These are phyloP conservation scores for Sardinella longiceps DNA, from an alignment of 2,797 vertebrate genomes.

Conservation along the genomic window DNA sequence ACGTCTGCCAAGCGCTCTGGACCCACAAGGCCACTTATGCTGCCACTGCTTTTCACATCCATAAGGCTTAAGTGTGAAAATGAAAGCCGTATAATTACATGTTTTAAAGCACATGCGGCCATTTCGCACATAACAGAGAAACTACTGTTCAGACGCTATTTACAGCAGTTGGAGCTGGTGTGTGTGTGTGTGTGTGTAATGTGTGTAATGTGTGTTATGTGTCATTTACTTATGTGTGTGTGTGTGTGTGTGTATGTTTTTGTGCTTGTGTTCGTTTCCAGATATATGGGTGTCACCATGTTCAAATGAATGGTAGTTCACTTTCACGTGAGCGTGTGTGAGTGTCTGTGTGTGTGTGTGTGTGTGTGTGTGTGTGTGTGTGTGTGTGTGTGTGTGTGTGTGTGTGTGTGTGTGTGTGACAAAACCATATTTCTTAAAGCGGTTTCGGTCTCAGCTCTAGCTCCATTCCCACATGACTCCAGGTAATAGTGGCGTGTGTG, in stretches of 20 bases:
- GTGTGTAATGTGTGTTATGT: neutral
- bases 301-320: neutral
- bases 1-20: conserved; percentile 24
- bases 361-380: neutral
- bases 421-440: conserved; percentile 3
- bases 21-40: conserved; percentile 27
- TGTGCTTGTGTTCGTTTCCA: neutral
- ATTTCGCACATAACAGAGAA: neutral
- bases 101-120: conserved; percentile 12
- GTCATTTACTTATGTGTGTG: too few relatives aligned
- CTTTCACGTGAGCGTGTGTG: neutral
- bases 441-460: neutral
- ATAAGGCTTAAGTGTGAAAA: conserved; percentile 33
- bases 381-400: neutral
- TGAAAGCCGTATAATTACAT: conserved; percentile 20
- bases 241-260: neutral
- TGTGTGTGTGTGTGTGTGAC: neutral
- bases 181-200: neutral
- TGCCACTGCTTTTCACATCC: conserved; percentile 38
- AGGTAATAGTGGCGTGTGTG: neutral
- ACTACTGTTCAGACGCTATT: conserved; percentile 5
- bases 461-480: neutral
- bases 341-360: neutral
- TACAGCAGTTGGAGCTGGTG: neutral
- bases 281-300: neutral